Percentiles rank a stretch among this genome's conserved stretches.
phyloP scores from a whole-genome alignment of 2,797 vertebrate genomes.

The Rhinophrynus dorsalis region DNA sequence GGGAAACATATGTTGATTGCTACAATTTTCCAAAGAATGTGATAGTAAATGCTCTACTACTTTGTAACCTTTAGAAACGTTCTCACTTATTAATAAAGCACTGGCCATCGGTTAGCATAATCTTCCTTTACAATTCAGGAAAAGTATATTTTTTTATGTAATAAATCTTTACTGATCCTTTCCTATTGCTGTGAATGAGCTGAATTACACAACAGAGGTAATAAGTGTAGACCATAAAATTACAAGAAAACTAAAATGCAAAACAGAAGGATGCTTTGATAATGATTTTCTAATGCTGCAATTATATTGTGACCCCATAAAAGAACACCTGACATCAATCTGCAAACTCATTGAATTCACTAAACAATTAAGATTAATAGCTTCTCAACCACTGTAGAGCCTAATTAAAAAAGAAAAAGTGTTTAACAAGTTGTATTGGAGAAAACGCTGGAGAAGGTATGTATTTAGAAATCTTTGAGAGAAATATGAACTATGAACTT shows the following conservation, averaged over 20 bases:
- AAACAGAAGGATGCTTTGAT: conserved; percentile 33
- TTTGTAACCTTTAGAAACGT: too few species aligned
- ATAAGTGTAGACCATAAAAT: conserved; percentile 28
- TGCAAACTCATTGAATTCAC: conserved; percentile 39
- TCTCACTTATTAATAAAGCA: too few species aligned
- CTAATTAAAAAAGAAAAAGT: conserved; percentile 39
- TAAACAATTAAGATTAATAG: conserved; percentile 39
- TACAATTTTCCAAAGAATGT: too few species aligned
- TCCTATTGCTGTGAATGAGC: background rate
- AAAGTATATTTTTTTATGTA: too few species aligned
- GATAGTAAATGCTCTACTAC: too few species aligned
- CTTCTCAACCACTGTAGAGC: conserved; percentile 34
- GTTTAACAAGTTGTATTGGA: conserved; percentile 34
- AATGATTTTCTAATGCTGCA: conserved; percentile 33
- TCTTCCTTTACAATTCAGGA: too few species aligned
- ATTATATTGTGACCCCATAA: conserved; percentile 33
- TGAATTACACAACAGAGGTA: background rate
- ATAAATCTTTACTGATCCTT: background rate
- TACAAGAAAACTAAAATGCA: conserved; percentile 24
- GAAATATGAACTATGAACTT: conserved; percentile 27
- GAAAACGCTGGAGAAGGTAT: conserved; percentile 6
- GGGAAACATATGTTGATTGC: too few species aligned
- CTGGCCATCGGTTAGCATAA: too few species aligned
- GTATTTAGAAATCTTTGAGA: conserved; percentile 29
- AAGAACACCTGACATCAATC: conserved; percentile 42